Base-by-base conservation (phyloP, 2,797 vertebrate species). In the Gambusia yucatana region DNA sequence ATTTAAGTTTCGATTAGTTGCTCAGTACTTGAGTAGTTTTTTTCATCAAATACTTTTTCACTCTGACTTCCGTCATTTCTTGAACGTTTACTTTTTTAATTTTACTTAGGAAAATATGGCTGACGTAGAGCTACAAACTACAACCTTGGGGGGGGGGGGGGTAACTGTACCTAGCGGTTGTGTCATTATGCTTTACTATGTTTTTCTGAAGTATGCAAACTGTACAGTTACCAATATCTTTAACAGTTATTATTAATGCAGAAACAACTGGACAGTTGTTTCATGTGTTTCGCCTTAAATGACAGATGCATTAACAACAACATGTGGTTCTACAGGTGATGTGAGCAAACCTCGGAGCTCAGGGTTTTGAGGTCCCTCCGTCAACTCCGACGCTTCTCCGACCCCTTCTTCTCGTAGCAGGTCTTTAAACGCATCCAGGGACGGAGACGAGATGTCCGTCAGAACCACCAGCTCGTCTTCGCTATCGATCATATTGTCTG, bases 401-500 rank as follows among this genome's bases (percentile, higher is more conserved):
- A 33, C 52, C 25, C 3, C 0, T 17, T 77, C 76, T 44, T 80
- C 76, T 70, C 25, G 47, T 17, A 4, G 47, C 6, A 1, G 30
- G 41, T 22, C 46, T 7, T 0, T 36, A 1, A 9, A 22, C 1
- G 3, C 6, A 1, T 1, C 0, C 0, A 8, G 69, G 11, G 10
- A 52, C 0, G 14, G 7, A 0, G 77, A 22, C 0, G 63, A 73
- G 17, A 59, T 6, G 11, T 33, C 59, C 1, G 59, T 20, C 46
- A 71, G 75, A 14, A 46, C 55, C 61, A 79, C 76, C 16, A 76
- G 20, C 11, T 83, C 30, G 44, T 39, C 84, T 65, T 84, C 72
- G n/a, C 0, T 0, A 7, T 82, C 77, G 2, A 47, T 28, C 88
- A 90, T 88, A 4, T 0, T 77, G 4, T 77, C 41, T 65, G 28